Evolutionary conservation across 2,888 invertebrate species (phyloP).

Genomic region (Lasioglossum leucozonium): DNA sequence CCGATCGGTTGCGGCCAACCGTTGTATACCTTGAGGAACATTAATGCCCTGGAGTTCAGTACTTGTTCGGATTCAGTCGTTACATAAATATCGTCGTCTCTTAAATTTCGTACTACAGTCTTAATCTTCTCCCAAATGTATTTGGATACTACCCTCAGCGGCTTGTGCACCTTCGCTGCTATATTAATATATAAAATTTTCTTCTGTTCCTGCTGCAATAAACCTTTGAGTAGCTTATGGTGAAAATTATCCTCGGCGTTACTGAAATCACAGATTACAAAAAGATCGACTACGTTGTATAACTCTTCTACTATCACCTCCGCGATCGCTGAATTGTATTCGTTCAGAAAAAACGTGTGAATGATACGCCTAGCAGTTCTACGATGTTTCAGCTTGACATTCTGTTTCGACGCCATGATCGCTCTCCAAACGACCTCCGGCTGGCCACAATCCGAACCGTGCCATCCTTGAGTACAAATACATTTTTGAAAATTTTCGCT

Average conservation of each 20-base stretch:
- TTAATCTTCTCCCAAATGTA: slow-evolving; percentile 84
- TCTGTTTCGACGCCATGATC: slow-evolving; percentile 86
- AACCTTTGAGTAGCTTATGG: slow-evolving; percentile 85
- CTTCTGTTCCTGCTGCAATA: slow-evolving; percentile 85
- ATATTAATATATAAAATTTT: slow-evolving; percentile 86
- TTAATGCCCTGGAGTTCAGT: slow-evolving; percentile 87
- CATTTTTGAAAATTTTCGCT: slow-evolving; percentile 82
- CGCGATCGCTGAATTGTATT: slow-evolving; percentile 86
- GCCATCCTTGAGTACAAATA: slow-evolving; percentile 87
- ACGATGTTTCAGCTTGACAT: slow-evolving; percentile 84
- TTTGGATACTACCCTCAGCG: slow-evolving; percentile 75
- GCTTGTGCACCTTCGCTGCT: slow-evolving; percentile 72
- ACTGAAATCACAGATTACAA: slow-evolving; percentile 86
- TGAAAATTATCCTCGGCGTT: slow-evolving; percentile 83
- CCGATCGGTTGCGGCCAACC: slow-evolving; percentile 87
- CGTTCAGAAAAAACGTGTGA: slow-evolving; percentile 86
- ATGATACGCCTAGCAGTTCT: slow-evolving; percentile 86
- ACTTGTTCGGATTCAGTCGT: slow-evolving; percentile 87
- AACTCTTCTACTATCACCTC: slow-evolving; percentile 88
- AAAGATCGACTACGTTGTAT: slow-evolving; percentile 87
- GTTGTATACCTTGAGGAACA: slow-evolving; percentile 89
- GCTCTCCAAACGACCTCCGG: slow-evolving; percentile 89
- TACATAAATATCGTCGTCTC: slow-evolving; percentile 87
- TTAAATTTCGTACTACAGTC: slow-evolving; percentile 83
- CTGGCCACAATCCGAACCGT: slow-evolving; percentile 88